A percentile compares a stretch with the other conserved stretches of the same genome.
Evolutionary conservation across 2,113 vertebrate genomes (phyloP).

Genomic region (Rhineura floridana): DNA sequence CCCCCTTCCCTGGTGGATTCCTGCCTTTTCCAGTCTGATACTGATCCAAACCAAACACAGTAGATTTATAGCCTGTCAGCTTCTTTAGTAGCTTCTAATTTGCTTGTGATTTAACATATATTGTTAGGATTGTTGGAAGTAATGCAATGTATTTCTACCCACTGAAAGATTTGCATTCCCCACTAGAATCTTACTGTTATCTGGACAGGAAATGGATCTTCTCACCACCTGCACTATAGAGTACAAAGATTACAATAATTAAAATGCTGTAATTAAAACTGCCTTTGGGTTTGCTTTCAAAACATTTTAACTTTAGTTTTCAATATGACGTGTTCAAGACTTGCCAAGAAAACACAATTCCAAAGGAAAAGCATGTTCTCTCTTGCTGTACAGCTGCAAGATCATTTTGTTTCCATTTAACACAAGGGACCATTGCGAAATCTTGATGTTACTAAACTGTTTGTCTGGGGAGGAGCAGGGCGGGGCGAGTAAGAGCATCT

Average conservation of each 20-base stretch:
- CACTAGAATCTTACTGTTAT: neutral
- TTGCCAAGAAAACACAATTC: conserved; percentile 21
- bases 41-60: neutral
- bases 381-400: neutral
- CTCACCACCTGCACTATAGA: neutral
- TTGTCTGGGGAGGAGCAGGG: neutral
- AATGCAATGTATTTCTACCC: neutral
- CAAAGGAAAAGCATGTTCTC: neutral
- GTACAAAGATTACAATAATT: neutral
- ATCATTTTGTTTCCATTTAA: neutral
- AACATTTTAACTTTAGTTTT: conserved; percentile 22
- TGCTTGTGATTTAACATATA: neutral
- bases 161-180: neutral
- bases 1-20: neutral
- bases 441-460: neutral
- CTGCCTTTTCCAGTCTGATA: neutral
- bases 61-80: neutral
- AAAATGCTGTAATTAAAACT: neutral
- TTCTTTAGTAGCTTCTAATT: neutral
- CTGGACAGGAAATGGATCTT: neutral
- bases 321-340: rapidly evolving
- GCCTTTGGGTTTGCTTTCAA: neutral
- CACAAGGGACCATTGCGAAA: neutral
- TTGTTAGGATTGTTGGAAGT: neutral
- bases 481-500: neutral